Conservation (phyloP, 2,888 invertebrate species). For the Tolmerus cingulatus region DNA sequence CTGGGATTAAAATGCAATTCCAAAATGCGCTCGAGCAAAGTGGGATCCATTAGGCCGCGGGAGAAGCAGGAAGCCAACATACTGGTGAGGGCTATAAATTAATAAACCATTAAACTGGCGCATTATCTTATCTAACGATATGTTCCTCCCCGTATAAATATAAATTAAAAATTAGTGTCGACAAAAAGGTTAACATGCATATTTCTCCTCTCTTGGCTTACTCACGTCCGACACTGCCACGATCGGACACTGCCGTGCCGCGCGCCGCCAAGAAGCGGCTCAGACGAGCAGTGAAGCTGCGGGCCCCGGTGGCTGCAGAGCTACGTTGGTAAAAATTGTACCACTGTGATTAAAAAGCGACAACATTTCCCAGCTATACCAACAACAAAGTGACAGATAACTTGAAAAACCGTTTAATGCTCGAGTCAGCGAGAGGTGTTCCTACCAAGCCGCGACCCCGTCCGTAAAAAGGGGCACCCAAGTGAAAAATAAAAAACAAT, state of each 20-base stretch:
- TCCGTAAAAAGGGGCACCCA: not conserved
- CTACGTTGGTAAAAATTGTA: conserved; percentile 11
- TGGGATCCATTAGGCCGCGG: not conserved
- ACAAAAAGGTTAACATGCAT: conserved; percentile 62
- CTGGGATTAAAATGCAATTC: not conserved
- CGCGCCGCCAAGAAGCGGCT: not conserved
- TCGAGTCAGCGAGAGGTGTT: conserved; percentile 14
- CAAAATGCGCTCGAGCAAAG: not conserved
- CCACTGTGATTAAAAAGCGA: conserved; percentile 33
- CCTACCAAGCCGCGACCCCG: not conserved
- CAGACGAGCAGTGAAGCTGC: not conserved
- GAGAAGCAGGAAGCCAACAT: not conserved
- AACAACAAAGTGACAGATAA: conserved; percentile 44
- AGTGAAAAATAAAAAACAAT: not conserved
- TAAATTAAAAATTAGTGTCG: conserved; percentile 60
- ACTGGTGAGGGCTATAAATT: conserved; percentile 61
- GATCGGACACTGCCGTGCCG: not conserved
- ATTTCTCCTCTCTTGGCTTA: conserved; percentile 55
- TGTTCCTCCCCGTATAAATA: conserved; percentile 42
- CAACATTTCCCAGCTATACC: conserved; percentile 37
- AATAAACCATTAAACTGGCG: conserved; percentile 64
- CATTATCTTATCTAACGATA: conserved; percentile 57
- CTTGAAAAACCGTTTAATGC: conserved; percentile 47
- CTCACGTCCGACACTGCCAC: conserved; percentile 43
- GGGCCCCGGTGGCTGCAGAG: not conserved